These are phyloP conservation scores for Micronisus gabar DNA, from an alignment of 2,113 vertebrate species.

Conservation along the genomic window DNA sequence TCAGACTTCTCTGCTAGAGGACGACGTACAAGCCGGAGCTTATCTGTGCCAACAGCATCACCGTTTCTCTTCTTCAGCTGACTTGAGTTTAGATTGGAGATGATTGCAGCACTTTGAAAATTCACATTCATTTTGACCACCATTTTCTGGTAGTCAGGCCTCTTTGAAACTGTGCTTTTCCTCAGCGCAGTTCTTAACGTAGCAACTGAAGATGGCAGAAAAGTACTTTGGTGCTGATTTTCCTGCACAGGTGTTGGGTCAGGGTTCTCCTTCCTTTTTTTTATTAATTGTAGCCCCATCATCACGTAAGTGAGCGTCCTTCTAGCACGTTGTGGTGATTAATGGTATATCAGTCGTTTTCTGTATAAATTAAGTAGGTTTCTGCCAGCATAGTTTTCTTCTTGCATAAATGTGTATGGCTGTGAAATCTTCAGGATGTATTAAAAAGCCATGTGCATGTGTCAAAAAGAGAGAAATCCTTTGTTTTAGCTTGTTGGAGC, in stretches of 20 bases:
- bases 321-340: neutral
- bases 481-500: neutral
- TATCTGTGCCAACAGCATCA: rapidly evolving
- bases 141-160: neutral
- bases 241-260: neutral
- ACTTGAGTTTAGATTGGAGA: neutral
- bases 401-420: neutral
- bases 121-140: neutral
- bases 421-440: neutral
- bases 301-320: neutral
- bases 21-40: rapidly evolving
- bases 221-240: neutral
- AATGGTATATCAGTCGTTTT: rapidly evolving
- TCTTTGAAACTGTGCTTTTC: neutral
- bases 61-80: neutral
- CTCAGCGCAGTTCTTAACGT: rapidly evolving
- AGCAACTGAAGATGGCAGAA: neutral
- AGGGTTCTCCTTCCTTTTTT: neutral
- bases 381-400: neutral
- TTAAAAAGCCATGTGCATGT: neutral
- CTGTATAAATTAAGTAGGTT: neutral
- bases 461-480: neutral
- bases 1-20: neutral
- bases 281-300: neutral
- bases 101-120: neutral